phyloP scores from a whole-genome alignment of 2,888 invertebrate genomes.

The Coleophora flavipennella region DNA sequence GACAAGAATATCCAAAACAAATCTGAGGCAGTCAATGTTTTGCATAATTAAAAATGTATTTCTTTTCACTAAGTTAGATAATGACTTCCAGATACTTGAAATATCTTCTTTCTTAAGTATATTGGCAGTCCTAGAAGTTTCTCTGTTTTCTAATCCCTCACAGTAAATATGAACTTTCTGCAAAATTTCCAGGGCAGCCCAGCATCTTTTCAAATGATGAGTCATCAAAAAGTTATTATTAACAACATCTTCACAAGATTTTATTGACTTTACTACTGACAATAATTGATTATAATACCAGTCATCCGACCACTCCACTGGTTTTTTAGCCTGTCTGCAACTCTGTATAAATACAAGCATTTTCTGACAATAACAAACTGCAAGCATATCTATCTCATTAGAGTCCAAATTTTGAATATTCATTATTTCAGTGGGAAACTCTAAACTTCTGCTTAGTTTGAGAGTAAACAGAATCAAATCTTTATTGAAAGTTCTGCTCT shows the following conservation, averaged over 20 bases:
- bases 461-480: constrained; percentile 42
- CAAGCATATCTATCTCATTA: constrained; percentile 37
- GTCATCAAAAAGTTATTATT: constrained; percentile 34
- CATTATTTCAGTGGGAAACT: constrained; percentile 32
- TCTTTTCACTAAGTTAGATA: constrained; percentile 28
- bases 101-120: constrained; percentile 22
- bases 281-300: constrained; percentile 41
- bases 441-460: constrained; percentile 30
- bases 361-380: constrained; percentile 31
- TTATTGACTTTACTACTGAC: constrained; percentile 31
- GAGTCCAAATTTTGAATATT: constrained; percentile 35
- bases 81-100: constrained; percentile 25
- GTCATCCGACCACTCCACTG: constrained; percentile 26
- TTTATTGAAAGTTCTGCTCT: constrained; percentile 31
- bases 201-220: constrained; percentile 38
- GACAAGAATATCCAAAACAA: constrained; percentile 33
- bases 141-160: constrained; percentile 11
- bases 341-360: constrained; percentile 28
- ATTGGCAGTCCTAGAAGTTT: constrained; percentile 1
- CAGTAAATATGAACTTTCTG: constrained; percentile 26
- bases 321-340: constrained; percentile 11
- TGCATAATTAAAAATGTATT: constrained; percentile 26
- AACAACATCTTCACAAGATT: constrained; percentile 32
- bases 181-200: constrained; percentile 35
- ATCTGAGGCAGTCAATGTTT: constrained; percentile 21